These are phyloP conservation scores for Adoxophyes honmai DNA, from an alignment of 1,140 invertebrate genomes.

Conservation along the genomic window DNA sequence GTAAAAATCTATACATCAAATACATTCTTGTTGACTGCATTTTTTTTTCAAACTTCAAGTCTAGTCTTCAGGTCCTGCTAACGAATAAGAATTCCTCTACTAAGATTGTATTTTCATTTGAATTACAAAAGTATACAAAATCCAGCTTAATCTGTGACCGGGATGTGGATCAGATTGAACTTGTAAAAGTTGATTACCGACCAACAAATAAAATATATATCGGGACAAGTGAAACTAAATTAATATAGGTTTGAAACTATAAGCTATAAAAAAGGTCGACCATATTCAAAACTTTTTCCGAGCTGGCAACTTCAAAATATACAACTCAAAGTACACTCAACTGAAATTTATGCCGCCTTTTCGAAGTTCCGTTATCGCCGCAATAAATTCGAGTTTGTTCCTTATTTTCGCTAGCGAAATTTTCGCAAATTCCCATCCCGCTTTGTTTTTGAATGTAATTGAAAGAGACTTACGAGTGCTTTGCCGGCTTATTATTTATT, in stretches of 20 bases:
- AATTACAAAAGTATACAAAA: too few species aligned
- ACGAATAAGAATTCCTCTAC: too few species aligned
- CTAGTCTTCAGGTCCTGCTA: too few species aligned
- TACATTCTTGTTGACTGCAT: too few species aligned
- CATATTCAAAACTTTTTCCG: background rate
- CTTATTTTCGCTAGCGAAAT: constrained; percentile 32
- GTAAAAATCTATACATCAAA: too few species aligned
- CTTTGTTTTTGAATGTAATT: constrained; percentile 31
- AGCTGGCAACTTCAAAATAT: constrained; percentile 4
- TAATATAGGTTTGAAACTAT: background rate
- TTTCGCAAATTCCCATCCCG: constrained; percentile 24
- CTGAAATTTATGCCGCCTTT: constrained; percentile 49
- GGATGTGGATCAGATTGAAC: too few species aligned
- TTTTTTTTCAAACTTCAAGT: too few species aligned
- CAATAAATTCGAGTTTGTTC: constrained; percentile 53
- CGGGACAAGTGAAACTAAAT: too few species aligned
- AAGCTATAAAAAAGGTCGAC: background rate
- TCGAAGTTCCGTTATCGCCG: constrained; percentile 49
- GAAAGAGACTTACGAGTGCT: constrained; percentile 28
- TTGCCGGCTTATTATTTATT: constrained; percentile 13
- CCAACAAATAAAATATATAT: too few species aligned
- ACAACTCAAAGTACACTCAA: constrained; percentile 23
- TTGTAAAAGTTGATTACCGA: too few species aligned
- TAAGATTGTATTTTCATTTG: too few species aligned
- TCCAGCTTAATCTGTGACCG: too few species aligned